Percentiles rank a stretch among this genome's conserved stretches.
These are phyloP conservation scores for Syrphus vitripennis DNA, from an alignment of 2,888 invertebrate genomes.

Conservation along the genomic window DNA sequence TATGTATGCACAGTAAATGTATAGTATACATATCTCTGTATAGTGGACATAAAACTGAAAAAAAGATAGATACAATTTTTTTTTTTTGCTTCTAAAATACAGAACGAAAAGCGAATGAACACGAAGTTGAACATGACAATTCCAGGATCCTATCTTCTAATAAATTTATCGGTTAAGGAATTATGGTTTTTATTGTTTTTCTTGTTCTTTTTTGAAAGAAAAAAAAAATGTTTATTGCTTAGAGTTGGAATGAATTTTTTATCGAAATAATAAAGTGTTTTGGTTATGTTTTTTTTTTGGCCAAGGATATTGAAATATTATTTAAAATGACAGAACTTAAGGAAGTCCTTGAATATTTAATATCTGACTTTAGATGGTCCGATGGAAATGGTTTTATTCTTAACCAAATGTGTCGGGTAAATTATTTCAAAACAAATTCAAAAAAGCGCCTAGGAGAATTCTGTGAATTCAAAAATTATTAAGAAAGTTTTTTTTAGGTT, in stretches of 20 bases:
- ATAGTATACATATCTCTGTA: background rate
- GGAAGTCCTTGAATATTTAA: background rate
- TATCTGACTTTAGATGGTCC: background rate
- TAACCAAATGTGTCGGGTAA: too few relatives aligned
- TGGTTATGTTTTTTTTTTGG: background rate
- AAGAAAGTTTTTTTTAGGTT: too few relatives aligned
- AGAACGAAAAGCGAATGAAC: background rate
- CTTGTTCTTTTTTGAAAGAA: background rate
- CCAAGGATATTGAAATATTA: background rate
- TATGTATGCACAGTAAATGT: constrained; percentile 19
- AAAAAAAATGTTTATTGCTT: background rate
- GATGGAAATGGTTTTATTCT: too few relatives aligned
- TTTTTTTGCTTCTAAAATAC: background rate
- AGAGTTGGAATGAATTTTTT: background rate
- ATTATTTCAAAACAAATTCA: too few relatives aligned
- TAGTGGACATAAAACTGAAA: background rate
- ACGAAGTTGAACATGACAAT: constrained; percentile 17
- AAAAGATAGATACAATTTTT: background rate
- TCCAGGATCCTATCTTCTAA: background rate
- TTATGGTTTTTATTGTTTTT: background rate
- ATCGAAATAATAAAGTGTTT: background rate
- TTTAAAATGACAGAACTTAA: background rate
- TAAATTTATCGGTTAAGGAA: constrained; percentile 18
- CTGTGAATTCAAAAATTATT: too few relatives aligned
- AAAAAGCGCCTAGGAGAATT: too few relatives aligned